phyloP scores from a whole-genome alignment of 2,888 invertebrate genomes.

The Drosophila suboccidentalis region DNA sequence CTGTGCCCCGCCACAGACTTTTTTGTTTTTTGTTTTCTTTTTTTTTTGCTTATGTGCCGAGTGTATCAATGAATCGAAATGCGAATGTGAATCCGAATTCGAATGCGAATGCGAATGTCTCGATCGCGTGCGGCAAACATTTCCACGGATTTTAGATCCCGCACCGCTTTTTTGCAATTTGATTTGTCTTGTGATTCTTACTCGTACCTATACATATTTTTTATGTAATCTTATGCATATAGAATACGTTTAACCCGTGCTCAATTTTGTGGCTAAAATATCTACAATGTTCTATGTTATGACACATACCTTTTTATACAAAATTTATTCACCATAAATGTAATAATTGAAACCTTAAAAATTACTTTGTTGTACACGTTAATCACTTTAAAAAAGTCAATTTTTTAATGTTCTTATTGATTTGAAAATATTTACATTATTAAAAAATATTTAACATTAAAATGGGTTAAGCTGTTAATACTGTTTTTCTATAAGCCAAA shows the following conservation, averaged over 20 bases:
- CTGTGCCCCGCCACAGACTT: slow-evolving; percentile 47
- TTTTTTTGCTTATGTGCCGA: slow-evolving; percentile 22
- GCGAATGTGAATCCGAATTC: slow-evolving; percentile 16
- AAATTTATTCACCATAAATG: not conserved
- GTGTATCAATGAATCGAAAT: slow-evolving; percentile 79
- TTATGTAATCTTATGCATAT: slow-evolving; percentile 55
- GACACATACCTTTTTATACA: not conserved
- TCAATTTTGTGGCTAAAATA: not conserved
- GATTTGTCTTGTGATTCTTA: slow-evolving; percentile 64
- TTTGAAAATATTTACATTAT: not conserved
- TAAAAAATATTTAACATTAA: not conserved
- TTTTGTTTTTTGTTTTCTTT: slow-evolving; percentile 3
- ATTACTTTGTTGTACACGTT: not conserved
- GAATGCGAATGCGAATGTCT: slow-evolving; percentile 67
- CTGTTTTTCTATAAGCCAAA: slow-evolving; percentile 10
- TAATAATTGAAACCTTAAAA: not conserved
- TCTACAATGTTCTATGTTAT: not conserved
- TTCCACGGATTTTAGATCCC: slow-evolving; percentile 67
- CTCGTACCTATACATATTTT: slow-evolving; percentile 43
- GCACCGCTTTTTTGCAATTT: slow-evolving; percentile 50
- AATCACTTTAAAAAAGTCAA: not conserved
- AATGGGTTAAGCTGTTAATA: slow-evolving; percentile 13
- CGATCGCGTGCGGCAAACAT: slow-evolving; percentile 76
- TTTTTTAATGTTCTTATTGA: not conserved
- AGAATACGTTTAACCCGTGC: slow-evolving; percentile 61